Evolutionary conservation across 53 echinoderm and acorn worm genomes (phyloP), one percentile per base, ranked within the genome.

Genomic region (Temnopleurus reevesii): DNA sequence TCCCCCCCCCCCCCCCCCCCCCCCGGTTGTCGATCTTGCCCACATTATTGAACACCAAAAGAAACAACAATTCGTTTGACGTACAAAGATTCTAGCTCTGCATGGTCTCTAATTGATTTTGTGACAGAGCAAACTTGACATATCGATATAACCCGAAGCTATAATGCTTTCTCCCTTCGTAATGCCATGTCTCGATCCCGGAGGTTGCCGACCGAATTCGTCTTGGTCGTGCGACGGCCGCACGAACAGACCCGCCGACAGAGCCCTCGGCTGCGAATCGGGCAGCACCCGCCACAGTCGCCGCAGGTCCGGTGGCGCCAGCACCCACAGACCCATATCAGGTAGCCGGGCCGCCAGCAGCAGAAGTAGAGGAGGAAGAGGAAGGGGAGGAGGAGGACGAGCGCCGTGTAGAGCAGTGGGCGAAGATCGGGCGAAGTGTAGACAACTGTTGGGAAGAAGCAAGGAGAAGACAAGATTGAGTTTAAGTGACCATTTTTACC

Each of bases 311-410:
- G 81, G 61, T 44, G 49, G 33, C 91, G 89, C 26, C 91, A 86
- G 38, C 77, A 91, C 29, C 91, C 45, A 25, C 89, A 93, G 3
- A 58, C n/a, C 93, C 93, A 93, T 19, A 55, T 46, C 28, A 91
- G 38, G 84, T 93, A 93, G 53, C 93, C 93, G 17, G 93, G 93
- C 54, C 93, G 88, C 93, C 93, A 93, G 49, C 27, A 91, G 46
- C 93, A 93, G 91, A 91, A 93, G 89, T 93, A 84, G 54, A 89
- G 44, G 12, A 93, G 83, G 41, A 91, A 93, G 13, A 79, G 76
- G 45, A 89, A 66, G 44, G 81, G 15, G 27, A 83, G 56, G 8
- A 55, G 83, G 17, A 89, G 83, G 9, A 77, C 76, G 64, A 53
- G 65, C 23, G 53, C 60, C 25, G 54, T 10, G 34, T 77, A 61